These are phyloP conservation scores for Stictocephala bisonia DNA, from an alignment of 2,888 invertebrate species.

Conservation along the genomic window DNA sequence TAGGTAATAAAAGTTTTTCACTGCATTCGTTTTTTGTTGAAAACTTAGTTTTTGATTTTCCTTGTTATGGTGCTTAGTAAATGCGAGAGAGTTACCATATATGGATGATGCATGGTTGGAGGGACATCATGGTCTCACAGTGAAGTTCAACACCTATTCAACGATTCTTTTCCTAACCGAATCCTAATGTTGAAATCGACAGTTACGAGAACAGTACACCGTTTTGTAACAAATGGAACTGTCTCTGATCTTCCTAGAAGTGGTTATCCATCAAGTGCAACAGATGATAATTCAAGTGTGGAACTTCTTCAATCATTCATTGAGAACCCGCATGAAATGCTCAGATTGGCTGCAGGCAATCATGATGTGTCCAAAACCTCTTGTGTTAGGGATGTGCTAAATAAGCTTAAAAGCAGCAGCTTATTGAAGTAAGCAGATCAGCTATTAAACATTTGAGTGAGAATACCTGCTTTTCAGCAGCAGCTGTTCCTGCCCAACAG, in stretches of 20 bases:
- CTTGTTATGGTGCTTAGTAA: too few relatives aligned
- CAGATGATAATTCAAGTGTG: constrained; percentile 1
- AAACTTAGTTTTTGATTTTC: too few relatives aligned
- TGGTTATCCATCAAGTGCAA: constrained; percentile 18
- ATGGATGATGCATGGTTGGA: background rate
- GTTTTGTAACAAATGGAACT: constrained; percentile 18
- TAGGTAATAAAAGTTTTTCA: too few relatives aligned
- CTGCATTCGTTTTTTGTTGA: too few relatives aligned
- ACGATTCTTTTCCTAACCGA: constrained; percentile 23
- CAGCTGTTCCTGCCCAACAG: too few relatives aligned
- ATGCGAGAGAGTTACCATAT: background rate
- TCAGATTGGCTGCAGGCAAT: constrained; percentile 20
- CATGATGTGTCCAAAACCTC: background rate
- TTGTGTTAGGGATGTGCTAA: too few relatives aligned
- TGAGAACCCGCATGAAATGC: constrained; percentile 20
- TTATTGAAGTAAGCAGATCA: too few relatives aligned
- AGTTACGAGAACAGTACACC: constrained; percentile 7
- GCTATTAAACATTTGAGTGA: too few relatives aligned
- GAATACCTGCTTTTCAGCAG: too few relatives aligned
- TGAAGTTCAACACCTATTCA: constrained; percentile 3
- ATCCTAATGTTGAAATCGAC: constrained; percentile 5
- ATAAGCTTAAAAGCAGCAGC: too few relatives aligned
- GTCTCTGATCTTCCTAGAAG: constrained; percentile 25
- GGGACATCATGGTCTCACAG: background rate
- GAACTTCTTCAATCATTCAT: constrained; percentile 24